These are phyloP conservation scores for Cassiopea andromeda DNA, from an alignment of 30 jellyfish, hydroid and myxozoan species.

Conservation along the genomic window DNA sequence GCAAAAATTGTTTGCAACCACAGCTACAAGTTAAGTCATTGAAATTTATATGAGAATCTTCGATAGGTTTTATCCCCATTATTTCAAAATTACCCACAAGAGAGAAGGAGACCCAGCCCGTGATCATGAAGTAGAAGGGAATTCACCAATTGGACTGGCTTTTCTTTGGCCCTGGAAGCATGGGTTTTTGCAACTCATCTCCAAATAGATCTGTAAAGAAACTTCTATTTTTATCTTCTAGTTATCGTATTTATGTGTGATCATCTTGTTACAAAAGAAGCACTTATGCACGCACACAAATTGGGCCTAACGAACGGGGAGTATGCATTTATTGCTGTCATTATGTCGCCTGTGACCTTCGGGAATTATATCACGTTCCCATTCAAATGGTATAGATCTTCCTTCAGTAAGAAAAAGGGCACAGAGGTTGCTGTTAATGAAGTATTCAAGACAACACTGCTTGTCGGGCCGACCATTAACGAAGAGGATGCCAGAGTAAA, in stretches of 20 bases:
- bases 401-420: not conserved
- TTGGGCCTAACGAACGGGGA: conserved; percentile 62
- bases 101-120: too few relatives aligned
- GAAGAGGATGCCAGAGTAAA: not conserved
- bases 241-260: conserved; percentile 61
- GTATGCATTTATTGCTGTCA: conserved; percentile 50
- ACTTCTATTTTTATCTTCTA: conserved; percentile 11
- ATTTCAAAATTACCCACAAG: too few relatives aligned
- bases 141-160: too few relatives aligned
- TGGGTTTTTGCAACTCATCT: too few relatives aligned
- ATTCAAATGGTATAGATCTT: conserved; percentile 62
- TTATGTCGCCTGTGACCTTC: conserved; percentile 47
- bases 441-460: conserved; percentile 49
- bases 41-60: too few relatives aligned
- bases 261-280: conserved; percentile 49
- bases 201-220: too few relatives aligned
- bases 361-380: conserved; percentile 21
- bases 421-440: conserved; percentile 17
- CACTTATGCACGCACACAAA: conserved; percentile 42
- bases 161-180: too few relatives aligned
- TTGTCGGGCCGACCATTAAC: conserved; percentile 60
- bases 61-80: too few relatives aligned
- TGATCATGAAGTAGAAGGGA: too few relatives aligned
- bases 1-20: too few relatives aligned
- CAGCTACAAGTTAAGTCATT: too few relatives aligned